Percentiles rank a stretch among this genome's conserved stretches.
Conservation (phyloP, 64 coral and sea anemone genomes). For the Montipora foliosa region DNA sequence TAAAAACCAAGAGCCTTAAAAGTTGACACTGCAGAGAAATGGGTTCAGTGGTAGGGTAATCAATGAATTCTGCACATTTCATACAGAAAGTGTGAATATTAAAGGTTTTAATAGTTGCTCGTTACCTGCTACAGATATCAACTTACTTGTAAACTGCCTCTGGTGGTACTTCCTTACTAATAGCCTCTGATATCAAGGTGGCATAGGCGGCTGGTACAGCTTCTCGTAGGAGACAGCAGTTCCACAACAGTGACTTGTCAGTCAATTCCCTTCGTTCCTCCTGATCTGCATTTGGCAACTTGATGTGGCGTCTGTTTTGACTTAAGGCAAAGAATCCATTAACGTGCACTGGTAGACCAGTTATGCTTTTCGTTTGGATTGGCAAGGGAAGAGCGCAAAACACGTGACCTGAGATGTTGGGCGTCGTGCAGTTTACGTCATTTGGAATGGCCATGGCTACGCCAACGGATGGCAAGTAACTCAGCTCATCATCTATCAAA, state of each 20-base stretch:
- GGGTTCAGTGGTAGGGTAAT: too few species aligned
- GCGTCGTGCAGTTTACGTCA: background rate
- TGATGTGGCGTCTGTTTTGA: slow-evolving; percentile 90
- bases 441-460: slow-evolving; percentile 29
- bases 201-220: slow-evolving; percentile 75
- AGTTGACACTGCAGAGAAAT: too few species aligned
- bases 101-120: background rate
- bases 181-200: slow-evolving; percentile 27
- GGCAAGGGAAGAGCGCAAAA: slow-evolving; percentile 93
- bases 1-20: too few species aligned
- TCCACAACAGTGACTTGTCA: slow-evolving; percentile 83
- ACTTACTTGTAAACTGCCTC: slow-evolving; percentile 32
- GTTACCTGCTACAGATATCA: background rate
- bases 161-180: background rate
- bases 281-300: slow-evolving; percentile 81
- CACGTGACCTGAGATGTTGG: slow-evolving; percentile 2
- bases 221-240: slow-evolving; percentile 71
- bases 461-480: slow-evolving; percentile 79
- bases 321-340: slow-evolving; percentile 92
- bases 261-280: slow-evolving; percentile 37
- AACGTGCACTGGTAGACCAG: slow-evolving; percentile 91
- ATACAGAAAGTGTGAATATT: too few species aligned
- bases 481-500: slow-evolving; percentile 59
- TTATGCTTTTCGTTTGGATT: slow-evolving; percentile 76
- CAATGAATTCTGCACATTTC: too few species aligned